Percentiles rank a stretch among this genome's conserved stretches.
Conservation (phyloP, 2,888 invertebrate species). For the Hemithea aestivaria region DNA sequence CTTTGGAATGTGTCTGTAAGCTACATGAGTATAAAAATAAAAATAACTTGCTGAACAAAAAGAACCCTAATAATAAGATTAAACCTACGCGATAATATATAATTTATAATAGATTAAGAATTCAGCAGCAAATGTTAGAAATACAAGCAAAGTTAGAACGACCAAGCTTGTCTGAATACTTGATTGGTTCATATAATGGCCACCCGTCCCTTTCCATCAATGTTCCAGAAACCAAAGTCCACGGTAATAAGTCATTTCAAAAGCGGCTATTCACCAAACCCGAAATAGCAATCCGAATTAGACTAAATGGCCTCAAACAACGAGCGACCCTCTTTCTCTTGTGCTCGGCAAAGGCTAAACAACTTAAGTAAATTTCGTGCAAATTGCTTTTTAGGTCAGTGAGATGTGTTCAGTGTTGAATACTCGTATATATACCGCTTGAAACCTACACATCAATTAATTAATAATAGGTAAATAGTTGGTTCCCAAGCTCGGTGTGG, state of each 20-base stretch:
- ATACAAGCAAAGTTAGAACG: not conserved
- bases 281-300: conserved; percentile 35
- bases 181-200: conserved; percentile 13
- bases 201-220: conserved; percentile 5
- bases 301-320: conserved; percentile 34
- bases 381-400: conserved; percentile 30
- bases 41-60: too few relatives aligned
- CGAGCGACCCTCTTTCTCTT: conserved; percentile 29
- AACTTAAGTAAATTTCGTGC: conserved; percentile 35
- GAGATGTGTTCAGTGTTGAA: too few relatives aligned
- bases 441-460: conserved; percentile 5
- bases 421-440: too few relatives aligned
- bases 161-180: conserved; percentile 18
- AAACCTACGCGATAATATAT: too few relatives aligned
- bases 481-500: not conserved
- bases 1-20: too few relatives aligned
- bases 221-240: conserved; percentile 14
- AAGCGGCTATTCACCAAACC: conserved; percentile 24
- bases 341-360: conserved; percentile 33
- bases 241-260: conserved; percentile 21
- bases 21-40: too few relatives aligned
- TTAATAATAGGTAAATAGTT: conserved; percentile 7
- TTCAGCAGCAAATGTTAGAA: too few relatives aligned
- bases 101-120: too few relatives aligned
- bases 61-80: too few relatives aligned